A percentile compares a stretch with the other conserved stretches of the same genome.
These are phyloP conservation scores for Drosophila helvetica DNA, from an alignment of 2,888 invertebrate species.

Conservation along the genomic window DNA sequence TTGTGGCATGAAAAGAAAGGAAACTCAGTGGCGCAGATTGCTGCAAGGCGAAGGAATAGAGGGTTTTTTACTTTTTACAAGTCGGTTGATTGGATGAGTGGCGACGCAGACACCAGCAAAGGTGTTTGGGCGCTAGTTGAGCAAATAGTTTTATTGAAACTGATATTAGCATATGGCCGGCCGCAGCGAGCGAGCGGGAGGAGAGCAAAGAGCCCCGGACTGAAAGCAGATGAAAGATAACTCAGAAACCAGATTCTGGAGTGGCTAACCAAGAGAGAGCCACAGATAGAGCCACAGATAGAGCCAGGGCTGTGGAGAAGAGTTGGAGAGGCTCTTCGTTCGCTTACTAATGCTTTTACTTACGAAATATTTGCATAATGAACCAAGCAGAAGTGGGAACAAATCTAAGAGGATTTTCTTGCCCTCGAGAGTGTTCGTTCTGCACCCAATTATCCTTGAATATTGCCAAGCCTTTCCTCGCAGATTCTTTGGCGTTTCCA, in stretches of 20 bases:
- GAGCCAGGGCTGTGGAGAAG: conserved; percentile 1
- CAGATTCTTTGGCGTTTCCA: background rate
- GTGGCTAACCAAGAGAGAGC: conserved; percentile 37
- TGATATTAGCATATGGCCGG: conserved; percentile 52
- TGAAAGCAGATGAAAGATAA: conserved; percentile 16
- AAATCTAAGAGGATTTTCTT: too few species aligned
- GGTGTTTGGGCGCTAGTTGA: conserved; percentile 47
- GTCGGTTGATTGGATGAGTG: conserved; percentile 43
- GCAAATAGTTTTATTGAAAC: conserved; percentile 51
- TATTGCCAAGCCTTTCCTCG: background rate
- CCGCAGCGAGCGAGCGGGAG: conserved; percentile 9
- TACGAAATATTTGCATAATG: background rate
- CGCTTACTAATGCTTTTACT: background rate
- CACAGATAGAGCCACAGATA: conserved; percentile 13
- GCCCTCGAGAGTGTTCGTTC: background rate
- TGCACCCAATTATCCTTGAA: too few species aligned
- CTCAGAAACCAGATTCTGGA: conserved; percentile 21
- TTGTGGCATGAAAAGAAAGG: conserved; percentile 6
- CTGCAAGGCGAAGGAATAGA: conserved; percentile 27
- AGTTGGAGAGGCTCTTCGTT: background rate
- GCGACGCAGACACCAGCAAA: conserved; percentile 34
- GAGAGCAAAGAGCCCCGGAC: conserved; percentile 5
- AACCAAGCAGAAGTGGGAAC: background rate
- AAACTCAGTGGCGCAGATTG: conserved; percentile 49
- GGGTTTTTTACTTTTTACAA: conserved; percentile 14